These are phyloP conservation scores for Hemitrygon akajei DNA, from an alignment of 2,797 vertebrate species.

Conservation along the genomic window DNA sequence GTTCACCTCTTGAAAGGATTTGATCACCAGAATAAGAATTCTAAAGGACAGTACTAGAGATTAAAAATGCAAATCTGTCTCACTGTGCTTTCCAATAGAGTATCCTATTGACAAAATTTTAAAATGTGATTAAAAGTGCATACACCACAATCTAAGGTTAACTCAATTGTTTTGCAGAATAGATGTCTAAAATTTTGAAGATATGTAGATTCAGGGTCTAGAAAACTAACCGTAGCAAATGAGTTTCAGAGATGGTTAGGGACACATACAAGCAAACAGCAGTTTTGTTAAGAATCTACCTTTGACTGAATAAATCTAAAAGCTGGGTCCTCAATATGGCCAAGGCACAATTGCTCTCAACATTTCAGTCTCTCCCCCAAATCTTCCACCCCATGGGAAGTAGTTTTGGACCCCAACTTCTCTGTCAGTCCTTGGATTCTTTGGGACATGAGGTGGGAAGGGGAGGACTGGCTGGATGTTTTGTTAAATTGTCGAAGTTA, in stretches of 20 bases:
- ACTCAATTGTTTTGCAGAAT: background rate
- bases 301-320: background rate
- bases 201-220: no score
- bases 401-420: background rate
- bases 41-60: no score
- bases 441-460: no score
- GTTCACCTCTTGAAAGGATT: no score
- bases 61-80: no score
- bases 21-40: no score
- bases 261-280: background rate
- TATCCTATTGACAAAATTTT: no score
- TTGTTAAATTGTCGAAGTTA: background rate
- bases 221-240: background rate
- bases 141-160: background rate
- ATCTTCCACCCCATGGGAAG: background rate
- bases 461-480: no score
- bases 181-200: background rate
- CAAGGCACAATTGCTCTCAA: background rate
- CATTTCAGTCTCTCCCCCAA: background rate
- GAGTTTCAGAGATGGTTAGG: background rate
- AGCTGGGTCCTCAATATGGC: background rate
- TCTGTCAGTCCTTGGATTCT: no score
- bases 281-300: background rate
- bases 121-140: no score
- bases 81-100: no score